These are phyloP conservation scores for Mellivora capensis DNA, from an alignment of 2,113 vertebrate genomes.

Conservation along the genomic window DNA sequence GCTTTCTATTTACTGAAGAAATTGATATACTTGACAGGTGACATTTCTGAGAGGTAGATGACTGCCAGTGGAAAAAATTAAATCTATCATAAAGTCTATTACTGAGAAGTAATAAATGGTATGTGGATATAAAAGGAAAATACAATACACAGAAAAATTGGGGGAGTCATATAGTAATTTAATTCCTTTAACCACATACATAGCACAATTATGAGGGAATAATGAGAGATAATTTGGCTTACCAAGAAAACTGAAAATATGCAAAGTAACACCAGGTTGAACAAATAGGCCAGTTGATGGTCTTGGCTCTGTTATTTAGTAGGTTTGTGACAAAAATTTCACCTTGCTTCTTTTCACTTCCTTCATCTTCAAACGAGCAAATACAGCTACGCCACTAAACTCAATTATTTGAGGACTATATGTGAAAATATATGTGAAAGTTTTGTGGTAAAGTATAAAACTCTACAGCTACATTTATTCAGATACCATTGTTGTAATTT, in stretches of 20 bases:
- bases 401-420: not conserved
- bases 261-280: not conserved
- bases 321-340: not conserved
- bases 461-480: not conserved
- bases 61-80: conserved; percentile 35
- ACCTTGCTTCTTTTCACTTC: not conserved
- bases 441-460: not conserved
- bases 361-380: not conserved
- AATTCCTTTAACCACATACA: not conserved
- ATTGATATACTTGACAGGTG: conserved; percentile 26
- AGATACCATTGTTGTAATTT: not conserved
- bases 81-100: not conserved
- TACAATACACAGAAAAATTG: not conserved
- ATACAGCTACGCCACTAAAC: not conserved
- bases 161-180: not conserved
- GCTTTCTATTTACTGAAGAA: conserved; percentile 52
- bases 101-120: not conserved
- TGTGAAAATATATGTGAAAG: not conserved
- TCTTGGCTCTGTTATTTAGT: not conserved
- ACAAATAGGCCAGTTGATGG: not conserved
- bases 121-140: not conserved
- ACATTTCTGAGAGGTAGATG: conserved; percentile 41
- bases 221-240: not conserved
- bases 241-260: not conserved
- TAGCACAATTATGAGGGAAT: not conserved